Evolutionary conservation across 2,888 invertebrate genomes (phyloP).

Genomic region (Drosophila picticornis): DNA sequence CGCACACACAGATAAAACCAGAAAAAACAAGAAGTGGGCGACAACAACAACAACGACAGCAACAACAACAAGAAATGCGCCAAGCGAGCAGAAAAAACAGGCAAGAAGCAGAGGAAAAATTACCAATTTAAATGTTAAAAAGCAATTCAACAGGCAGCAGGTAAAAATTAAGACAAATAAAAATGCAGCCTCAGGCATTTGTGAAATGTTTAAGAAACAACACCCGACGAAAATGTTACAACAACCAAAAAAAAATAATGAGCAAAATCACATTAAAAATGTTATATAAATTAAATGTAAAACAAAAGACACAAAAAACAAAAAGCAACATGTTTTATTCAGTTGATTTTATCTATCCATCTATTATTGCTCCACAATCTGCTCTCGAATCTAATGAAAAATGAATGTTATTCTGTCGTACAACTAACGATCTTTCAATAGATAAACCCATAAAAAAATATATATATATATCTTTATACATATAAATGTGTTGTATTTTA

Average conservation of each 20-base stretch:
- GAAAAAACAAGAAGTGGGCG: slow-evolving; percentile 68
- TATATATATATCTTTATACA: not conserved
- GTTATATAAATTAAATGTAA: slow-evolving; percentile 43
- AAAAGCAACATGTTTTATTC: not conserved
- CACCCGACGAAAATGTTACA: not conserved
- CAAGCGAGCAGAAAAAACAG: slow-evolving; percentile 41
- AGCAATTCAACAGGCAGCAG: slow-evolving; percentile 60
- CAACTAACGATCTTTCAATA: slow-evolving; percentile 64
- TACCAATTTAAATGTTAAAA: slow-evolving; percentile 79
- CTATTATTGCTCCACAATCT: slow-evolving; percentile 30
- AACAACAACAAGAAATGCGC: slow-evolving; percentile 38
- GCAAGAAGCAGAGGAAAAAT: slow-evolving; percentile 60
- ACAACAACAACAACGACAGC: slow-evolving; percentile 67
- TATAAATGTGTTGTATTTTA: slow-evolving; percentile 12
- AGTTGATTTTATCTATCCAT: slow-evolving; percentile 1
- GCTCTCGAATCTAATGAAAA: slow-evolving; percentile 56
- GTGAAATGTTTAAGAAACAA: slow-evolving; percentile 36
- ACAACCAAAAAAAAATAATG: not conserved
- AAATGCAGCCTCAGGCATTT: slow-evolving; percentile 61
- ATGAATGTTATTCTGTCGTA: slow-evolving; percentile 57
- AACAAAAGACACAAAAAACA: slow-evolving; percentile 11
- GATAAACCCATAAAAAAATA: slow-evolving; percentile 48
- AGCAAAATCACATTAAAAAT: slow-evolving; percentile 16
- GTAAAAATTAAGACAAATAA: slow-evolving; percentile 74
- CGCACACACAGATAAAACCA: slow-evolving; percentile 30